These are phyloP conservation scores for Rhagonycha lutea DNA, from an alignment of 2,888 invertebrate species.

Conservation along the genomic window DNA sequence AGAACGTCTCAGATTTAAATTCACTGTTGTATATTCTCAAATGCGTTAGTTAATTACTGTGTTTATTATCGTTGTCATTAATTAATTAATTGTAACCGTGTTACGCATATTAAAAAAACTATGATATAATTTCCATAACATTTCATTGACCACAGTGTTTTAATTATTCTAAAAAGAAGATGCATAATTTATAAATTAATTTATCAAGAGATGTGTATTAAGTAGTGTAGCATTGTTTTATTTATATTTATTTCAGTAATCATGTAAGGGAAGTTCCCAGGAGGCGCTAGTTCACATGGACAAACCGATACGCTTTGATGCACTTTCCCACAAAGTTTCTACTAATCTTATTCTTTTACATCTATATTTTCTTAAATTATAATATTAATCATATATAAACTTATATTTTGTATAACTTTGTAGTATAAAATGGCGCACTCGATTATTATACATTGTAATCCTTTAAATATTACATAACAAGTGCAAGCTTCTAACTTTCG, in stretches of 20 bases:
- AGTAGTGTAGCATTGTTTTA: slow-evolving; percentile 25
- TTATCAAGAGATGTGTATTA: slow-evolving; percentile 21
- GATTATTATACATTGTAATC: not conserved
- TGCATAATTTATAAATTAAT: slow-evolving; percentile 23
- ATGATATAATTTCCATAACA: not conserved
- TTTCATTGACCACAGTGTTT: slow-evolving; percentile 14
- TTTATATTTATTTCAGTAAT: slow-evolving; percentile 27
- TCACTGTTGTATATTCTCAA: not conserved
- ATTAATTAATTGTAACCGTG: not conserved
- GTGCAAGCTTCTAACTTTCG: not conserved
- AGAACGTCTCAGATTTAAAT: not conserved
- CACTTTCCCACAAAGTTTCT: slow-evolving; percentile 41
- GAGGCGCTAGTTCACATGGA: slow-evolving; percentile 42
- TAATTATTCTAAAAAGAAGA: not conserved
- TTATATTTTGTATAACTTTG: not conserved
- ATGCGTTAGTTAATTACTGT: not conserved
- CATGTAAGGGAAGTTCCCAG: slow-evolving; percentile 36
- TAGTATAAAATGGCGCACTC: not conserved
- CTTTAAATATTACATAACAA: not conserved
- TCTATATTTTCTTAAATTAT: slow-evolving; percentile 12
- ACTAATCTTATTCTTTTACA: slow-evolving; percentile 22
- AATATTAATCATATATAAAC: slow-evolving; percentile 1
- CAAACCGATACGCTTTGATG: slow-evolving; percentile 37
- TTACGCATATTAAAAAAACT: not conserved
- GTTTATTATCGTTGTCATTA: not conserved